phyloP scores from a whole-genome alignment of 2,797 vertebrate genomes.

The Ciconia nigra region DNA sequence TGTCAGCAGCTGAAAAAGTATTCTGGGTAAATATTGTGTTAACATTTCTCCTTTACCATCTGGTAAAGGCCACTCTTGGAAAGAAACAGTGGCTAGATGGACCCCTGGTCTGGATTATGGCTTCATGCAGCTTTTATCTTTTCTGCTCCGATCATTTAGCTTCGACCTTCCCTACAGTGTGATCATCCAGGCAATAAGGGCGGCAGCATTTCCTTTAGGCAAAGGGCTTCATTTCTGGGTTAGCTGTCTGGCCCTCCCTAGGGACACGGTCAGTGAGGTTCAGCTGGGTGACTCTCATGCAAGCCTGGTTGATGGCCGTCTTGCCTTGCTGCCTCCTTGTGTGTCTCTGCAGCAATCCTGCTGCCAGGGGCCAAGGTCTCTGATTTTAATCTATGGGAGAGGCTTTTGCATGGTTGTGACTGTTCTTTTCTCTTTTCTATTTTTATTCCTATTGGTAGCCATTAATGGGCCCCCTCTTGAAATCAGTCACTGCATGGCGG shows the following conservation, averaged over 20 bases:
- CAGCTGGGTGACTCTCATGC: background rate
- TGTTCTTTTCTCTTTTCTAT: background rate
- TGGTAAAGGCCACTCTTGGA: background rate
- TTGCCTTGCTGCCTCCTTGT: accelerated
- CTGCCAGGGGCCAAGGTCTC: background rate
- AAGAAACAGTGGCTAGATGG: background rate
- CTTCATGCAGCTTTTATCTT: background rate
- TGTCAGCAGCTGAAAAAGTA: background rate
- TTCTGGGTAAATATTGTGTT: background rate
- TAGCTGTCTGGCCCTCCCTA: background rate
- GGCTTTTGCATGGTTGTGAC: background rate
- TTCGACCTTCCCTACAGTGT: accelerated
- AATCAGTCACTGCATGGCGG: background rate
- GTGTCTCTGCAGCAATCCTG: background rate
- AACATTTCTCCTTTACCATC: background rate
- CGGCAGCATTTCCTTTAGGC: background rate
- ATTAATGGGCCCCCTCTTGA: background rate
- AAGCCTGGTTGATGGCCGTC: background rate
- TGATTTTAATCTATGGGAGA: background rate
- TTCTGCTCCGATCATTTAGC: background rate
- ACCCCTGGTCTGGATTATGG: background rate
- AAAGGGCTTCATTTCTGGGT: background rate
- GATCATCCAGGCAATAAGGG: background rate
- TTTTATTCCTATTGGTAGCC: background rate
- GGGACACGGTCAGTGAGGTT: background rate